Percentiles rank a stretch among this genome's conserved stretches.
Conservation (phyloP, 2,113 vertebrate genomes). For the Circaetus gallicus region DNA sequence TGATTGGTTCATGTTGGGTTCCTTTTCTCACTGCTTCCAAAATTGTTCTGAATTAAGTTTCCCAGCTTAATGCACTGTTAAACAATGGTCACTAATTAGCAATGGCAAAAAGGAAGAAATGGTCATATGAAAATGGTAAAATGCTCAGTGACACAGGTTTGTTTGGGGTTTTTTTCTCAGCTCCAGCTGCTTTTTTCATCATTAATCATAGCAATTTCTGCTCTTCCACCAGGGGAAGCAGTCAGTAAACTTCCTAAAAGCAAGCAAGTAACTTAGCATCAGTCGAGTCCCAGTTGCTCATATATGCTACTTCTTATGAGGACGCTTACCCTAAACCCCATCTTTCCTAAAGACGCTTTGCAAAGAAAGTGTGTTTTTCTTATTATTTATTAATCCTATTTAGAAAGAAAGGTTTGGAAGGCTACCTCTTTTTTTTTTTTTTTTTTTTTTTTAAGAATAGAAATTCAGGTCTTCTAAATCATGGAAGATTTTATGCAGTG, state of each 20-base stretch:
- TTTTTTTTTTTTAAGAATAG: background rate
- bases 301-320: background rate
- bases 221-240: background rate
- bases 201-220: background rate
- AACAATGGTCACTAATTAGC: slow-evolving; percentile 6
- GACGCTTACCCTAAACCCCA: background rate
- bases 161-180: background rate
- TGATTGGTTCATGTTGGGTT: background rate
- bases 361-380: background rate
- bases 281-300: background rate
- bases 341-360: background rate
- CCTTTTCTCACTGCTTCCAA: background rate
- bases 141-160: background rate
- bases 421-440: background rate
- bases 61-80: background rate
- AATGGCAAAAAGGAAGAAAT: background rate
- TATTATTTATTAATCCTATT: background rate
- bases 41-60: background rate
- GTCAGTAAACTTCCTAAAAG: background rate
- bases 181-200: background rate
- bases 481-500: background rate
- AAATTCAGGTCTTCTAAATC: background rate
- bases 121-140: background rate
- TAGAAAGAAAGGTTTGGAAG: background rate
- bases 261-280: background rate